Percentiles rank a stretch among this genome's conserved stretches.
Evolutionary conservation across 2,113 vertebrate genomes (phyloP).

Genomic region (Elaphurus davidianus): DNA sequence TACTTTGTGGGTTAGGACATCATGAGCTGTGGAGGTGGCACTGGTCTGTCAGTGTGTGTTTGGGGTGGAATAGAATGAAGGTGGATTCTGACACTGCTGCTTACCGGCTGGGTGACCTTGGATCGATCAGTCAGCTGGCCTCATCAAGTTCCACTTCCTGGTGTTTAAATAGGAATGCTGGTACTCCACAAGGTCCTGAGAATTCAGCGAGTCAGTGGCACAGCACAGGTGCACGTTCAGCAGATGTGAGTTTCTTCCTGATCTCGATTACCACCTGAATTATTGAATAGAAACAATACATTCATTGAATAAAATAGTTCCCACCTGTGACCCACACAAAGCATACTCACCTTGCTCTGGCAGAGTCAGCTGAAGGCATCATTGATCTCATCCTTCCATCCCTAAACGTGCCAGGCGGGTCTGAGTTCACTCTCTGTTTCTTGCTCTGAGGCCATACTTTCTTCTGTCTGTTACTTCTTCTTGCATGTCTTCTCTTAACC

Average conservation of each 20-base stretch:
- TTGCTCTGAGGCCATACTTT: neutral
- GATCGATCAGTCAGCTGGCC: neutral
- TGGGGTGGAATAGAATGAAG: neutral
- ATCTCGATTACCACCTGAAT: neutral
- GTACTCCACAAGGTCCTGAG: neutral
- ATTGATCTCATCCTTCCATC: neutral
- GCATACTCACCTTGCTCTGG: neutral
- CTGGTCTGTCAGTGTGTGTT: neutral
- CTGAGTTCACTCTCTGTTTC: neutral
- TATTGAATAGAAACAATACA: neutral
- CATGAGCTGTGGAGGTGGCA: neutral
- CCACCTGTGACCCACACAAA: neutral
- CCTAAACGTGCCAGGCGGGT: neutral
- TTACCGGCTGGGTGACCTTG: neutral
- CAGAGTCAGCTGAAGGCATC: neutral
- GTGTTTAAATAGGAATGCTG: neutral
- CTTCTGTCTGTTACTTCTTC: rapidly evolving
- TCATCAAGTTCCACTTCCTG: neutral
- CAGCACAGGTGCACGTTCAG: neutral
- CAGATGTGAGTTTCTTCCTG: neutral
- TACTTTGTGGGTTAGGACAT: neutral
- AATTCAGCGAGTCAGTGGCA: neutral
- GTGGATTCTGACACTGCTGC: neutral
- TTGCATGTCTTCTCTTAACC: neutral
- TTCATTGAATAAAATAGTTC: neutral